Conservation (phyloP, 2,113 vertebrate species). For the Tachycineta bicolor region DNA sequence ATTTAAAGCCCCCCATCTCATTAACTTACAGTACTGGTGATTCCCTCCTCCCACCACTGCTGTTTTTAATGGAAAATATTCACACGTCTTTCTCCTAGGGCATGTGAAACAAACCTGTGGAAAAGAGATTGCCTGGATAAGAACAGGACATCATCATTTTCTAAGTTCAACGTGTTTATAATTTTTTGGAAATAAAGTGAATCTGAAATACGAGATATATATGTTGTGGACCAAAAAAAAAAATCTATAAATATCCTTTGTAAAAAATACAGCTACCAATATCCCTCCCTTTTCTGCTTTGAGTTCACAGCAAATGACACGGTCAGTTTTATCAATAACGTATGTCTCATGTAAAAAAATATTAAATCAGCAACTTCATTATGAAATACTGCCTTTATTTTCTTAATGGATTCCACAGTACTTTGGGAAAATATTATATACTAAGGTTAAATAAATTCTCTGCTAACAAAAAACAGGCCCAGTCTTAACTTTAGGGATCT, state of each 20-base stretch:
- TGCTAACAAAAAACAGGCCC: slow-evolving; percentile 50
- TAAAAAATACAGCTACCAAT: slow-evolving; percentile 42
- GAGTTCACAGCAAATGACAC: neutral
- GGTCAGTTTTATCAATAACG: slow-evolving; percentile 38
- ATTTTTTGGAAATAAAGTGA: slow-evolving; percentile 3
- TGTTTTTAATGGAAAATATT: slow-evolving; percentile 69
- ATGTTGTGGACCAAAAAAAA: neutral
- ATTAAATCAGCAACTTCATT: slow-evolving; percentile 18
- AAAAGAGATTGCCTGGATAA: slow-evolving; percentile 49
- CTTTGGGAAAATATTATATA: slow-evolving; percentile 50
- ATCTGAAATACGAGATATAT: neutral
- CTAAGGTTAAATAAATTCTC: slow-evolving; percentile 43
- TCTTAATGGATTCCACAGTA: slow-evolving; percentile 41
- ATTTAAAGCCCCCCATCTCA: slow-evolving; percentile 69
- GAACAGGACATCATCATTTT: slow-evolving; percentile 48
- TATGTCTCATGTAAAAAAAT: slow-evolving; percentile 5
- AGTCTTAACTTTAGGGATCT: neutral
- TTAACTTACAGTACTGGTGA: slow-evolving; percentile 69
- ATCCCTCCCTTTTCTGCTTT: neutral
- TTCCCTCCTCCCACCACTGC: slow-evolving; percentile 58
- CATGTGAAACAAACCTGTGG: slow-evolving; percentile 15
- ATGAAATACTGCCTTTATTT: slow-evolving; percentile 51
- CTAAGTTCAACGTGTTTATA: neutral
- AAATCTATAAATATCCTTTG: neutral
- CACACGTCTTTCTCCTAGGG: slow-evolving; percentile 56